phyloP scores from a whole-genome alignment of 2,888 invertebrate genomes.

The Cosmopolites sordidus region DNA sequence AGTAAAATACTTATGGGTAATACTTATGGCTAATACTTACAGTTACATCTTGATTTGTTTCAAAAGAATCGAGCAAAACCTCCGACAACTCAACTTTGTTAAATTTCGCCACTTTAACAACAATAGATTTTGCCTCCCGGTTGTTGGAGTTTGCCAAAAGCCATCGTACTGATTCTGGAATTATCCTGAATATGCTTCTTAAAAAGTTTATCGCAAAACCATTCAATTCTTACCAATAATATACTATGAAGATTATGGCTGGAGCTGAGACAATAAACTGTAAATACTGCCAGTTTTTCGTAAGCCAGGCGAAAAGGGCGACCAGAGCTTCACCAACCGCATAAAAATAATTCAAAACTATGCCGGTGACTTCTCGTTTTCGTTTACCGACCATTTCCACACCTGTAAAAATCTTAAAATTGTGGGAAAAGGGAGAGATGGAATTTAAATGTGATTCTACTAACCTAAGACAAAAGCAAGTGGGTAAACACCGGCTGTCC shows the following conservation, averaged over 20 bases:
- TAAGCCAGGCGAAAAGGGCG: constrained; percentile 57
- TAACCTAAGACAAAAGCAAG: constrained; percentile 57
- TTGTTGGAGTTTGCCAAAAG: constrained; percentile 55
- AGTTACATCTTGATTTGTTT: constrained; percentile 27
- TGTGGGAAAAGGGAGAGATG: too few species aligned
- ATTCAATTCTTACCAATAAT: constrained; percentile 51
- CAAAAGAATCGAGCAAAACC: constrained; percentile 47
- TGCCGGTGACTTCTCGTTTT: constrained; percentile 59
- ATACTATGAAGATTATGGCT: constrained; percentile 55
- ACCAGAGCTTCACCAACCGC: constrained; percentile 61
- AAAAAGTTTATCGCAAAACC: not conserved
- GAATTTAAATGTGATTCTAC: constrained; percentile 9
- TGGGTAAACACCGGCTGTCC: constrained; percentile 59
- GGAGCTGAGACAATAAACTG: constrained; percentile 59
- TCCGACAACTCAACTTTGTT: constrained; percentile 53
- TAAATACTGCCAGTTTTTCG: constrained; percentile 56
- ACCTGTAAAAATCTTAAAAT: constrained; percentile 48
- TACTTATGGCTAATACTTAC: too few species aligned
- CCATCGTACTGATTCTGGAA: constrained; percentile 67
- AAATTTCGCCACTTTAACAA: constrained; percentile 54
- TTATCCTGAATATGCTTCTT: constrained; percentile 44
- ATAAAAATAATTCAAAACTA: constrained; percentile 61
- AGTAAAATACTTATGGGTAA: too few species aligned
- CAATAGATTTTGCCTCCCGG: constrained; percentile 53
- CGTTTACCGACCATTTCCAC: constrained; percentile 63